Evolutionary conservation across 2,888 invertebrate genomes (phyloP).

Genomic region (Spialia ferax): DNA sequence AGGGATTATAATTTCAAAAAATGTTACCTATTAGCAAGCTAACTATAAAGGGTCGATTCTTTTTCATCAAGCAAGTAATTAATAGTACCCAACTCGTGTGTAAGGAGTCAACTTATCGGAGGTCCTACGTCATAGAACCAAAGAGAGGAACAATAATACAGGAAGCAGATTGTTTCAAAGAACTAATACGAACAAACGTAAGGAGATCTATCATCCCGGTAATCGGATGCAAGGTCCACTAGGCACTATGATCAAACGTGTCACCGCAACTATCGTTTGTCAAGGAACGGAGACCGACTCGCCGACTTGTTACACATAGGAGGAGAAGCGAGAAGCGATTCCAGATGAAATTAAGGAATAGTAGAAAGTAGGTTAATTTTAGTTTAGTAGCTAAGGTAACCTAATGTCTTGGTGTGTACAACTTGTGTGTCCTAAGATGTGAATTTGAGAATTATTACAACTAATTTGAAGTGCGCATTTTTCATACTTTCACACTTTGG

Average conservation of each 20-base stretch:
- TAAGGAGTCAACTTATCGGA: too few relatives aligned
- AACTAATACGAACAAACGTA: slow-evolving; percentile 15
- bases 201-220: slow-evolving; percentile 23
- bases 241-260: slow-evolving; percentile 34
- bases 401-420: too few relatives aligned
- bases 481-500: too few relatives aligned
- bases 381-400: neutral
- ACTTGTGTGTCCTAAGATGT: too few relatives aligned
- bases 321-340: neutral
- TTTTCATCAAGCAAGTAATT: too few relatives aligned
- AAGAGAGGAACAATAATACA: neutral
- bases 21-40: too few relatives aligned
- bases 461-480: too few relatives aligned
- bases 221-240: slow-evolving; percentile 37
- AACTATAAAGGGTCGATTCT: too few relatives aligned
- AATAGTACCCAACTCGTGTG: too few relatives aligned
- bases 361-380: neutral
- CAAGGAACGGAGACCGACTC: slow-evolving; percentile 53
- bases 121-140: too few relatives aligned
- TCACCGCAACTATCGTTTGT: slow-evolving; percentile 54
- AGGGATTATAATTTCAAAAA: too few relatives aligned
- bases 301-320: neutral
- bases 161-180: neutral
- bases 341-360: neutral
- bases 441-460: too few relatives aligned